These are phyloP conservation scores for Aplocera efformata DNA, from an alignment of 2,888 invertebrate species.

Conservation along the genomic window DNA sequence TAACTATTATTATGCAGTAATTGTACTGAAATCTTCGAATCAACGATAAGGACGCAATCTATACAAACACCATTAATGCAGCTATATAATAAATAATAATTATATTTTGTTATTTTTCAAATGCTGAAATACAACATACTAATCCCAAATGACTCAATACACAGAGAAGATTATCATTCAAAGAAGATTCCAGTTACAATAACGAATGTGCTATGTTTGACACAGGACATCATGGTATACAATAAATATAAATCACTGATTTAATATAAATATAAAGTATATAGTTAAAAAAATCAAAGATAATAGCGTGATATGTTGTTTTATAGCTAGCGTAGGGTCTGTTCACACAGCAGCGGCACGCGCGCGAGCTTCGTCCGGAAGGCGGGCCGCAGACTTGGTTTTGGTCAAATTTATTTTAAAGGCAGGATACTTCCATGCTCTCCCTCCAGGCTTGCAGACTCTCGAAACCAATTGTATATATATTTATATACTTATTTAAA, in stretches of 20 bases:
- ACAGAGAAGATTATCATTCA: background rate
- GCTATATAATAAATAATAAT: too few relatives aligned
- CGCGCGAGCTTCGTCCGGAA: too few relatives aligned
- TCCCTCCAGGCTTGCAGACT: too few relatives aligned
- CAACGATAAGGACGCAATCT: slow-evolving; percentile 8
- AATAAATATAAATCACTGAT: slow-evolving; percentile 31
- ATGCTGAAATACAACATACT: too few relatives aligned
- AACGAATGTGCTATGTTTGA: slow-evolving; percentile 53
- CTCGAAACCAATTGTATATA: too few relatives aligned
- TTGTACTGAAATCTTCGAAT: slow-evolving; percentile 21
- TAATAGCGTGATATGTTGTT: slow-evolving; percentile 60
- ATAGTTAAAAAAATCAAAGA: slow-evolving; percentile 37
- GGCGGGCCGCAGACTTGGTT: too few relatives aligned
- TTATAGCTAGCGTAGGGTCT: slow-evolving; percentile 46
- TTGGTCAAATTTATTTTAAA: too few relatives aligned
- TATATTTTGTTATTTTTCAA: too few relatives aligned
- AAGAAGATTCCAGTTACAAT: slow-evolving; percentile 38
- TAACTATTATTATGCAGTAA: slow-evolving; percentile 28
- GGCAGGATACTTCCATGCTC: too few relatives aligned
- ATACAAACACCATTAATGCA: too few relatives aligned
- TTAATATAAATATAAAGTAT: slow-evolving; percentile 35
- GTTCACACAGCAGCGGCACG: slow-evolving; percentile 23
- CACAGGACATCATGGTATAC: slow-evolving; percentile 47
- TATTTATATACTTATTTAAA: too few relatives aligned
- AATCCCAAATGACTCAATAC: too few relatives aligned